These are phyloP conservation scores for Chlorospingus flavigularis DNA, from an alignment of 2,797 vertebrate species.

Conservation along the genomic window DNA sequence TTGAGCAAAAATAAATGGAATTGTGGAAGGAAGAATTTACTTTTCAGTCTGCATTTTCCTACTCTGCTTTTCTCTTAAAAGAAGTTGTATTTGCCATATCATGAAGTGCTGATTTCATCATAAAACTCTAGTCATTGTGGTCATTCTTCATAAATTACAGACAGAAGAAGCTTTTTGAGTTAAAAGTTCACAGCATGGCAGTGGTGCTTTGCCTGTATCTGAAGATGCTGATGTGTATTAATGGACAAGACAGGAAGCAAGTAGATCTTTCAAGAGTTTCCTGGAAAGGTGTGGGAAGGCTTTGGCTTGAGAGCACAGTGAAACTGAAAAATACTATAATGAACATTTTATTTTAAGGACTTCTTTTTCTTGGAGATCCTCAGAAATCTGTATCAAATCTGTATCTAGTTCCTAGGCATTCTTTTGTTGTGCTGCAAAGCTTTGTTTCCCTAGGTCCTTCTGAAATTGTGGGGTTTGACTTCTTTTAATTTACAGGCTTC, in stretches of 20 bases:
- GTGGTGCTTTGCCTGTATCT: not conserved
- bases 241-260: not conserved
- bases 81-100: fast-evolving
- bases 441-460: not conserved
- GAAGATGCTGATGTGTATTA: not conserved
- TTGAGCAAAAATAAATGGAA: not conserved
- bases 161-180: not conserved
- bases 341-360: not conserved
- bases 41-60: not conserved
- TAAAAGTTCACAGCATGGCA: not conserved
- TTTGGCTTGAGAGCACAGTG: not conserved
- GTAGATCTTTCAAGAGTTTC: not conserved
- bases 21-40: not conserved
- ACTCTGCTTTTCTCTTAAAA: not conserved
- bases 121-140: not conserved
- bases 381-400: not conserved
- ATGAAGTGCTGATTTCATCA: not conserved
- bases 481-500: not conserved
- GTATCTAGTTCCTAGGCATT: not conserved
- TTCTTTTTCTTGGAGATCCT: not conserved
- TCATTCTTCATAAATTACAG: not conserved
- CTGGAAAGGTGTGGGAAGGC: not conserved
- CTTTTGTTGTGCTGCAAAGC: not conserved
- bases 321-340: not conserved
- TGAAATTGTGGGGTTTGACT: not conserved